Evolutionary conservation across 2,888 invertebrate genomes (phyloP).

Genomic region (Monopis laevigella): DNA sequence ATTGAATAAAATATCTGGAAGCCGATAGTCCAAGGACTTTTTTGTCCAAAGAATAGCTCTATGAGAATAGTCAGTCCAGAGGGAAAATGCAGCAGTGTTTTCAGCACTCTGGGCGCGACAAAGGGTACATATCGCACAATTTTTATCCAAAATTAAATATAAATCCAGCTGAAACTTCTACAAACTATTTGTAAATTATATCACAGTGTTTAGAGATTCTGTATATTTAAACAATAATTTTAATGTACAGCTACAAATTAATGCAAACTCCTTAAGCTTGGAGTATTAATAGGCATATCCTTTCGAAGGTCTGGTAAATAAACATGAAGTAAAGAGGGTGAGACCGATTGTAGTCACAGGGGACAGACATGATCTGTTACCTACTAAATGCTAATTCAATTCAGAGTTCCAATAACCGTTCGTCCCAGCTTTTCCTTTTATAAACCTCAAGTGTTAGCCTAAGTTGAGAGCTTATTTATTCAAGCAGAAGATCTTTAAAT

Average conservation of each 20-base stretch:
- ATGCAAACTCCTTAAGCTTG: slow-evolving; percentile 47
- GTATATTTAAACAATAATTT: no score
- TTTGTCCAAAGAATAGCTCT: no score
- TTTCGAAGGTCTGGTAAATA: slow-evolving; percentile 53
- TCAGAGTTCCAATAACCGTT: slow-evolving; percentile 31
- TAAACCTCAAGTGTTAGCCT: slow-evolving; percentile 6
- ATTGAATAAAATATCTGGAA: no score
- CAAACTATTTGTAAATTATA: no score
- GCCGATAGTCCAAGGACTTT: no score
- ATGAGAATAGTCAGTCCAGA: no score
- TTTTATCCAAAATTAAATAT: no score
- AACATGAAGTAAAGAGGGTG: slow-evolving; percentile 40
- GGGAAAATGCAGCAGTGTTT: no score
- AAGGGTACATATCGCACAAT: no score
- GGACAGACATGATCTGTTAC: slow-evolving; percentile 43
- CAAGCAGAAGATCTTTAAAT: neutral
- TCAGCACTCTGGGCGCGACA: no score
- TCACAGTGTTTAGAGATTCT: no score
- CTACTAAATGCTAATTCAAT: slow-evolving; percentile 50
- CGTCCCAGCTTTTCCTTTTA: slow-evolving; percentile 30
- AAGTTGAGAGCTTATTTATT: slow-evolving; percentile 2
- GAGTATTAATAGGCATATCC: slow-evolving; percentile 42
- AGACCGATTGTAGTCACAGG: slow-evolving; percentile 34
- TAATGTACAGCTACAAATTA: slow-evolving; percentile 35
- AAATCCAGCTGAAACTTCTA: no score